Base-by-base conservation (phyloP, 1,140 invertebrate species). In the Trachymyrmex septentrionalis region DNA sequence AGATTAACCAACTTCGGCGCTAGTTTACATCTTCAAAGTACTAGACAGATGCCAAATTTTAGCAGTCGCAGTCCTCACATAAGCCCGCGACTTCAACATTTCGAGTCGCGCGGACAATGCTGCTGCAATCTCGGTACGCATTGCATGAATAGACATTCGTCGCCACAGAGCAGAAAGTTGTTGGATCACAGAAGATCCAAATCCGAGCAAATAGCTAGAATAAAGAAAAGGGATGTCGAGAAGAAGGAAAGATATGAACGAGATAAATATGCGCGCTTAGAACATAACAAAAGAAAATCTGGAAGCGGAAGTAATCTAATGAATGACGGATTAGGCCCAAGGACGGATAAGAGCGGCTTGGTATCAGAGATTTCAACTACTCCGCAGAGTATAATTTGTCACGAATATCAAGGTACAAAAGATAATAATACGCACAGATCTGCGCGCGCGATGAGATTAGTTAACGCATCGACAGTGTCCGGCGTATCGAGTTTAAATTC, bases 1-100 rank as follows among this genome's bases (percentile, higher is more conserved):
- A 88, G 94, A 61, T 75, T 95, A 30, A 82, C 90, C n/a, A 92
- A 87, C 44, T 94, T 95, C 27, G 93, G 94, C 0, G 92, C 93
- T 0, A 94, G 93, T 44, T 76, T 95, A 34, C 94, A 95, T 84
- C 95, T 95, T 88, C 94, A 95, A 66, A 95, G 93, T 75, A 95
- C 93, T 0, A 87, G 94, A 76, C 94, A 95, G 63, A 95, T 95
- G 93, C 95, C 95, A 0, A 95, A 94, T 50, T 95, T 95, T 30
- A 94, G 95, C 0, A 94, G 93, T 55, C 92, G 92, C 80, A 95
- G 95, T 91, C 95, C 94, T 0, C 93, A 93, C 57, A 87, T 93
- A 34, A 95, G 95, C 87, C 94, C 95, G 0, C 91, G 95, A 9
- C 88, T 95, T 63, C 94, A 95, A 71, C 94, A 95, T 61, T 95